Base-by-base conservation (phyloP, 2,797 vertebrate genomes). In the Lithobates pipiens region DNA sequence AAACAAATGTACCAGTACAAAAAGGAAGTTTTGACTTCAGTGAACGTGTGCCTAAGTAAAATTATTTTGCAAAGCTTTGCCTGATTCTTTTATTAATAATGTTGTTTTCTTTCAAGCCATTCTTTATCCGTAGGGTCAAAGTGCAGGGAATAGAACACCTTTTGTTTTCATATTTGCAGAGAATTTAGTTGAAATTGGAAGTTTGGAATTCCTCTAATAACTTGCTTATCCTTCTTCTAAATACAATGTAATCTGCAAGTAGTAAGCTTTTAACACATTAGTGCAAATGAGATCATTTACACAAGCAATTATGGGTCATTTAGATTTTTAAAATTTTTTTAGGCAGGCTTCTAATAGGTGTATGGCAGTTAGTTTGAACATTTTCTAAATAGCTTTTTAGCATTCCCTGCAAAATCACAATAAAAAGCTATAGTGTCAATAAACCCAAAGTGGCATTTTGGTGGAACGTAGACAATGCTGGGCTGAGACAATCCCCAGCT, bases 191-290 rank as follows among this genome's bases (percentile, higher is more conserved):
- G 74, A 82, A 82, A 86, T 82, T 54, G 34, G 39, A 77, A 50
- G 80, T 77, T 78, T 82, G 85, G 74, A 82, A 86, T 86, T 82
- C 67, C 10, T 50, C 39, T 86, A 86, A 86, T 76, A 86, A 77
- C 74, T 65, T 78, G 63, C 85, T 86, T 86, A 82, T 70, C 74
- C 80, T 63, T 76, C 44, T 61, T 63, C 74, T 77, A 78, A 86
- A 86, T 86, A 69, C 57, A 74, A 57, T 54, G 42, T 81, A 86
- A 86, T 81, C 84, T 76, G 70, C 36, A 21, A 76, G 65, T 32
- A 81, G 67, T 85, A 86, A 86, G 84, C 73, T 76, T 86, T 86
- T 86, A 86, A 86, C 84, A 82, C 84, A 86, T 86, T 86, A 86
- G 84, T 86, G 72, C 44, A 76, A 86, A 86, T 86, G 1, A 86